Evolutionary conservation across 2,797 vertebrate genomes (phyloP).

Genomic region (Sylvilagus floridanus): DNA sequence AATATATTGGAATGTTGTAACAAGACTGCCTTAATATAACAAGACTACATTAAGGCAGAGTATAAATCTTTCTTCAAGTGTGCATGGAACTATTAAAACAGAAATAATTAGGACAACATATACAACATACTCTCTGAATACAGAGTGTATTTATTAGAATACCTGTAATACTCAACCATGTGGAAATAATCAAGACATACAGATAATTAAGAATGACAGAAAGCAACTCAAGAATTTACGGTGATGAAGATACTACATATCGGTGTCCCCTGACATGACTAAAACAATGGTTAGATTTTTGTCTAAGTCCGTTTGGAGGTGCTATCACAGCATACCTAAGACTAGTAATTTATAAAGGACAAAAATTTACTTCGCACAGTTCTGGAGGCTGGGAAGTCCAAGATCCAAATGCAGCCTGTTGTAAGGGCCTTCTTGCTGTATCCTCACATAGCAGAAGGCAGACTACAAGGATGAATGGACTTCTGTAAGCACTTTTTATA

Average conservation of each 20-base stretch:
- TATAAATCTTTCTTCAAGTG: conserved; percentile 53
- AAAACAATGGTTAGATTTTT: conserved; percentile 24
- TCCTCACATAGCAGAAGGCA: background rate
- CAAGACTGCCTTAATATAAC: background rate
- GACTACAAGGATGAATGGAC: background rate
- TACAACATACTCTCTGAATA: background rate
- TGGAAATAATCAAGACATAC: background rate
- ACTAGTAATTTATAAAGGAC: background rate
- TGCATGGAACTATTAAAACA: conserved; percentile 13
- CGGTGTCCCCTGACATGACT: background rate
- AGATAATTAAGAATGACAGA: background rate
- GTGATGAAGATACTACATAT: background rate
- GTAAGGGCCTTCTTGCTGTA: background rate
- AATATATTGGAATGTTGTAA: background rate
- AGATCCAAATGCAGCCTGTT: background rate
- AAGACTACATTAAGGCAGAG: background rate
- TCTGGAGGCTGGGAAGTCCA: background rate
- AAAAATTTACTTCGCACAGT: background rate
- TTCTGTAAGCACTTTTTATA: background rate
- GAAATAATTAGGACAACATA: conserved; percentile 16
- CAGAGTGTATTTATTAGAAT: conserved; percentile 11
- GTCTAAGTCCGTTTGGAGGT: background rate
- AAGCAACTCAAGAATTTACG: conserved; percentile 40
- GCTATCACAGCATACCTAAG: background rate
- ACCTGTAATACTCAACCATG: background rate